A percentile compares a stretch with the other conserved stretches of the same genome.
phyloP scores from a whole-genome alignment of 2,113 vertebrate species.

The Motacilla alba region DNA sequence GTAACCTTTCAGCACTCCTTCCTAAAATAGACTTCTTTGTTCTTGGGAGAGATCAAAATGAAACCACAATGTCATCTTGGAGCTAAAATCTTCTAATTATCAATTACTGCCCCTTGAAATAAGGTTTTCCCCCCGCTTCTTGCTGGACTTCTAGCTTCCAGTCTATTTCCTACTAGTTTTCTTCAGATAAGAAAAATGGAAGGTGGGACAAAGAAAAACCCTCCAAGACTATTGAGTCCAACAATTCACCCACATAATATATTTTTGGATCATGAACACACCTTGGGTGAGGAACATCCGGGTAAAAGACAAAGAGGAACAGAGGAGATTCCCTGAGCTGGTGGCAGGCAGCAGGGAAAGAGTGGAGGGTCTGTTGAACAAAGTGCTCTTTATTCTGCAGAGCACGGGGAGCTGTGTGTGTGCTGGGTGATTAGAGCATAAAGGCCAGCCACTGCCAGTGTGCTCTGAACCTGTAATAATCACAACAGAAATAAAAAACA shows the following conservation, averaged over 20 bases:
- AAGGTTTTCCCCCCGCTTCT: not conserved
- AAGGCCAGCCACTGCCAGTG: not conserved
- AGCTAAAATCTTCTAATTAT: slow-evolving; percentile 32
- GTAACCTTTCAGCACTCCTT: not conserved
- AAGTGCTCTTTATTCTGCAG: not conserved
- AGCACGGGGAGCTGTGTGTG: not conserved
- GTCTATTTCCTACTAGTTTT: not conserved
- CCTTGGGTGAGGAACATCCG: not conserved
- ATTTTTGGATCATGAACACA: not conserved
- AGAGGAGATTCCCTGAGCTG: not conserved
- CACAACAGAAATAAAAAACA: not conserved
- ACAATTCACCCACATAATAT: not conserved
- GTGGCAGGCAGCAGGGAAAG: not conserved
- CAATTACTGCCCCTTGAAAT: not conserved
- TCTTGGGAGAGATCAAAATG: not conserved
- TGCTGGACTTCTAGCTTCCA: not conserved
- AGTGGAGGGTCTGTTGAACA: not conserved
- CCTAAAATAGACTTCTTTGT: slow-evolving; percentile 40
- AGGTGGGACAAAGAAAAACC: not conserved
- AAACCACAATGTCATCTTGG: not conserved
- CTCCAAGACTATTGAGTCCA: accelerated
- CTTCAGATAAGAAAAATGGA: not conserved
- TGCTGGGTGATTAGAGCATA: not conserved
- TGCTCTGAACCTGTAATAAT: not conserved
- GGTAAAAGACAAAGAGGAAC: not conserved